Evolutionary conservation across 1,140 invertebrate genomes (phyloP).

Genomic region (Pygmarrhopalites habei): DNA sequence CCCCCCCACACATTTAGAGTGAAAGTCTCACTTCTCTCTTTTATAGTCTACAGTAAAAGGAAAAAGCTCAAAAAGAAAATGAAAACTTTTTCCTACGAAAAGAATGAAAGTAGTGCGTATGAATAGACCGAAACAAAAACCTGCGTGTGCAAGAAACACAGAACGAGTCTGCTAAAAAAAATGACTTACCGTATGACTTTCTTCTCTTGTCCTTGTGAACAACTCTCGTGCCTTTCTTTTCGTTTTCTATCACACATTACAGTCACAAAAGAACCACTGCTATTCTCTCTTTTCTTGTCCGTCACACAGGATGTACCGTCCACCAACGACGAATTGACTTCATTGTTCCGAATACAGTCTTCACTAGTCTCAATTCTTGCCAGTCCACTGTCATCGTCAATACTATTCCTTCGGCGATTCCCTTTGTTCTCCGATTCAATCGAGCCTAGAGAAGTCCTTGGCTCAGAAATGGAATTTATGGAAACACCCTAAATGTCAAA

Average conservation of each 20-base stretch:
- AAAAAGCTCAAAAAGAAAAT: no score
- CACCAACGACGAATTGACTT: not conserved
- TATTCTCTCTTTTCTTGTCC: not conserved
- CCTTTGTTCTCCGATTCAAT: not conserved
- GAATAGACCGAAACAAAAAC: no score
- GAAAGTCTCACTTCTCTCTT: no score
- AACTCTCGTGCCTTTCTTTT: constrained; percentile 64
- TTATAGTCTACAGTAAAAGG: no score
- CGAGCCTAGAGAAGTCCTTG: constrained; percentile 10
- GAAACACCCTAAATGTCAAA: constrained; percentile 14
- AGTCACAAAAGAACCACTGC: not conserved
- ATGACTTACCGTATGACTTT: constrained; percentile 66
- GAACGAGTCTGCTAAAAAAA: no score
- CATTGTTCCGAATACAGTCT: not conserved
- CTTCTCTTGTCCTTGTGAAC: constrained; percentile 56
- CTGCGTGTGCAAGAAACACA: no score
- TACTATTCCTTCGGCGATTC: not conserved
- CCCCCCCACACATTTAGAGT: no score
- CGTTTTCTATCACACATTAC: constrained; percentile 52
- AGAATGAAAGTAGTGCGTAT: no score
- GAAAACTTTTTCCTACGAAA: no score
- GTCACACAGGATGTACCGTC: not conserved
- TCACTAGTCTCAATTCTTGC: not conserved
- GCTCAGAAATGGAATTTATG: constrained; percentile 20
- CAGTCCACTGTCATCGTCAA: not conserved